Evolutionary conservation across 2,888 invertebrate species (phyloP).

Genomic region (Lymantria dispar): DNA sequence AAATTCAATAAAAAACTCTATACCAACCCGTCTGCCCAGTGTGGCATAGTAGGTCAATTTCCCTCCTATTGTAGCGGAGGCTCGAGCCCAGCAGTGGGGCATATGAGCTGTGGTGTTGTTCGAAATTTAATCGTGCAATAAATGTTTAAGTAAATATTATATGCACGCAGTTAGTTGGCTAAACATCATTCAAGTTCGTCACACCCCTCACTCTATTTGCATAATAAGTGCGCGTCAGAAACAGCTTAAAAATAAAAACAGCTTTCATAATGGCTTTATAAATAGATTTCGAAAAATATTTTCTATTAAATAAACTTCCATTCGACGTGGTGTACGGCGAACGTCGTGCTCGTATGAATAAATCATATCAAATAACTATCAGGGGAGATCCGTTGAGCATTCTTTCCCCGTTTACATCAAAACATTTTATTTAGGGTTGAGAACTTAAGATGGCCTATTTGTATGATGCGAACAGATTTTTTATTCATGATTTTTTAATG

Average conservation of each 20-base stretch:
- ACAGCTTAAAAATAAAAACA: constrained; percentile 69
- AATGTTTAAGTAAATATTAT: constrained; percentile 48
- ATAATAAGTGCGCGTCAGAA: constrained; percentile 66
- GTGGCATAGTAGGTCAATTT: too few relatives aligned
- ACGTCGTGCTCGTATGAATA: constrained; percentile 82
- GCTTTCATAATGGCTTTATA: constrained; percentile 74
- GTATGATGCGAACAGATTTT: constrained; percentile 51
- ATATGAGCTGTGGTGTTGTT: neutral
- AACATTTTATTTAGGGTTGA: constrained; percentile 64
- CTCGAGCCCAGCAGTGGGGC: too few relatives aligned
- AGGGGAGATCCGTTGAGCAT: constrained; percentile 70
- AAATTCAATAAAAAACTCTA: too few relatives aligned
- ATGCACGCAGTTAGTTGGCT: constrained; percentile 40
- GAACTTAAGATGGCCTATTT: constrained; percentile 37
- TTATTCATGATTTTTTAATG: constrained; percentile 56
- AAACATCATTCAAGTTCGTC: constrained; percentile 44
- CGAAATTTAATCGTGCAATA: constrained; percentile 44
- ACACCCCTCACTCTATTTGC: constrained; percentile 58
- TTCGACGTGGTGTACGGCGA: constrained; percentile 53
- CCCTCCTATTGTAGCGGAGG: too few relatives aligned
- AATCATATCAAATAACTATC: constrained; percentile 89
- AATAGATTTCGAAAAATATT: constrained; percentile 77
- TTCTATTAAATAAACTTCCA: constrained; percentile 81
- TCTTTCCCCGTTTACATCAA: constrained; percentile 64
- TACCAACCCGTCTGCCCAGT: too few relatives aligned